Conservation (phyloP, 2,797 vertebrate species). For the Threskiornis aethiopicus region DNA sequence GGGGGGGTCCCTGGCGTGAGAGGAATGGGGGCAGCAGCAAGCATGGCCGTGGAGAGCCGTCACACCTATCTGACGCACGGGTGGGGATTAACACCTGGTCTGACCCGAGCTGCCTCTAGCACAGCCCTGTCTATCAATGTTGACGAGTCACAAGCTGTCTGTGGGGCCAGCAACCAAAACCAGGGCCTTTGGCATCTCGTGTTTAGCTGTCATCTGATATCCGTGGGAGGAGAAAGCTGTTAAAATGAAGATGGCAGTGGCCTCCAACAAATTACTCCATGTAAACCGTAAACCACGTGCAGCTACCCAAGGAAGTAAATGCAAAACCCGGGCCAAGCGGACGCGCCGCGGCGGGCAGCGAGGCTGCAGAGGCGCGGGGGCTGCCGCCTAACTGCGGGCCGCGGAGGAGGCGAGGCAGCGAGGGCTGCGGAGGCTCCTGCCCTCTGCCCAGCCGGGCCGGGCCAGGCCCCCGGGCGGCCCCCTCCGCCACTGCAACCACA, state of each 20-base stretch:
- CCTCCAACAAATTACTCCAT: not conserved
- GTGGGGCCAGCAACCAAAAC: not conserved
- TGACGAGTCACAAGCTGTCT: not conserved
- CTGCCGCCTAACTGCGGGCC: not conserved
- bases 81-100: not conserved
- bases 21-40: not conserved
- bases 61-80: not conserved
- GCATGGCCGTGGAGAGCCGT: not conserved
- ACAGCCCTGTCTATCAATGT: not conserved
- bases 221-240: not conserved
- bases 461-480: fast-evolving
- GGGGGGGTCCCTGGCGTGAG: fast-evolving
- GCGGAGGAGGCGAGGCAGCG: fast-evolving
- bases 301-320: not conserved
- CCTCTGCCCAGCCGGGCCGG: not conserved
- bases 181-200: not conserved
- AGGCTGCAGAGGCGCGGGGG: not conserved
- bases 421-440: not conserved
- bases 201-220: fast-evolving
- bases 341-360: fast-evolving
- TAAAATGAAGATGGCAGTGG: not conserved
- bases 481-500: not conserved
- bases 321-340: not conserved
- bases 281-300: fast-evolving
- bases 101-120: not conserved